phyloP scores from a whole-genome alignment of 2,888 invertebrate species.

The Megaustenia siamemsis region DNA sequence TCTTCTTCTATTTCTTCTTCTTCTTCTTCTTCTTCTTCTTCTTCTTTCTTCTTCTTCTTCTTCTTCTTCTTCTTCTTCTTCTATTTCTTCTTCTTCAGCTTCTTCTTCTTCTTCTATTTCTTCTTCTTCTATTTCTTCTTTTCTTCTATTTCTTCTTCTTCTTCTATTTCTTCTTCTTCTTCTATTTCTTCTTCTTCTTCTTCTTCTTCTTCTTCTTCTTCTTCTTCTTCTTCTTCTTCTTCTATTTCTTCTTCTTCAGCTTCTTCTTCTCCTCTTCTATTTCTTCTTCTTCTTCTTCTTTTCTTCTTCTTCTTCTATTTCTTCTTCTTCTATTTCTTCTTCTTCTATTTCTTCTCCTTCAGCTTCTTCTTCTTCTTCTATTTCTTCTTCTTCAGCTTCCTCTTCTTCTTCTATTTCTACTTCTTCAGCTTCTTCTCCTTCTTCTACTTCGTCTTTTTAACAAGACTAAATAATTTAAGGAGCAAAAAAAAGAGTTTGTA shows the following conservation, averaged over 20 bases:
- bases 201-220: background rate
- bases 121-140: background rate
- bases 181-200: background rate
- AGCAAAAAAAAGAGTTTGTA: too few species aligned
- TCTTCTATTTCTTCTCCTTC: too few species aligned
- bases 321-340: too few species aligned
- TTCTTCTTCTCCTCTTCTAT: background rate
- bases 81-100: background rate
- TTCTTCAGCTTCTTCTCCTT: too few species aligned
- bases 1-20: background rate
- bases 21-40: background rate
- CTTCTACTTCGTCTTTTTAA: too few species aligned
- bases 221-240: background rate
- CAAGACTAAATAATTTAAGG: too few species aligned
- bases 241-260: background rate
- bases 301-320: too few species aligned
- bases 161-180: background rate
- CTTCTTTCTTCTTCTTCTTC: background rate
- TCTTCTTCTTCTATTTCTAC: too few species aligned
- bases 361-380: too few species aligned
- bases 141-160: background rate
- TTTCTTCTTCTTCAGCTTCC: too few species aligned
- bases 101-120: background rate
- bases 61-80: slow-evolving; percentile 15
- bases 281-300: background rate